A percentile compares a stretch with the other conserved stretches of the same genome.
Evolutionary conservation across 2,888 invertebrate genomes (phyloP).

Genomic region (Onthophagus sagittarius): DNA sequence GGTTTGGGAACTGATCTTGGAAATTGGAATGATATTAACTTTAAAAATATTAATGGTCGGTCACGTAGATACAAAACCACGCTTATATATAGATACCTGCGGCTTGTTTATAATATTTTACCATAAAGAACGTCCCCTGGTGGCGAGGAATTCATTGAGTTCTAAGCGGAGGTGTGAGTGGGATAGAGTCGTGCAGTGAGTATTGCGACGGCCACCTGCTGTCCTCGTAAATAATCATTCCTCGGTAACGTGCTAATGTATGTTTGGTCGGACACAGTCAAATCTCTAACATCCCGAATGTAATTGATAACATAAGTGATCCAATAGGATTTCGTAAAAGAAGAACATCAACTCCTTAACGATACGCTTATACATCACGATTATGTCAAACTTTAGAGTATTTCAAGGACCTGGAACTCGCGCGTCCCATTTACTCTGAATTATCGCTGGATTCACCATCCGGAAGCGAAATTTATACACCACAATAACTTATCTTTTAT

Average conservation of each 20-base stretch:
- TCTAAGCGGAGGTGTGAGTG: not conserved
- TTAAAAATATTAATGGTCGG: not conserved
- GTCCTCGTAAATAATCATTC: not conserved
- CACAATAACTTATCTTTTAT: not conserved
- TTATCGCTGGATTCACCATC: not conserved
- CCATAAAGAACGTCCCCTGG: slow-evolving; percentile 30
- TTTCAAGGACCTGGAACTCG: not conserved
- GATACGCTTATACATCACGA: not conserved
- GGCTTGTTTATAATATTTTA: slow-evolving; percentile 42
- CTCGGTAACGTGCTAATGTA: not conserved
- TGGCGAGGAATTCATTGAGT: not conserved
- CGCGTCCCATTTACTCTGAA: not conserved
- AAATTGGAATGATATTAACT: not conserved
- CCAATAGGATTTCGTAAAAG: not conserved
- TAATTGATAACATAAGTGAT: not conserved
- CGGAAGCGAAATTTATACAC: not conserved
- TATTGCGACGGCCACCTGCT: not conserved
- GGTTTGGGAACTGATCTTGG: not conserved
- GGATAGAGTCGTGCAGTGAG: not conserved
- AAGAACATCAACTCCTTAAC: not conserved
- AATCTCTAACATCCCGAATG: not conserved
- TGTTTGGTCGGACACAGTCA: not conserved
- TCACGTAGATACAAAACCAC: not conserved
- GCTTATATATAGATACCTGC: slow-evolving; percentile 15
- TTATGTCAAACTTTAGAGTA: not conserved